Base-by-base conservation (phyloP, 2,888 invertebrate species). In the Ornithoptera priamus region DNA sequence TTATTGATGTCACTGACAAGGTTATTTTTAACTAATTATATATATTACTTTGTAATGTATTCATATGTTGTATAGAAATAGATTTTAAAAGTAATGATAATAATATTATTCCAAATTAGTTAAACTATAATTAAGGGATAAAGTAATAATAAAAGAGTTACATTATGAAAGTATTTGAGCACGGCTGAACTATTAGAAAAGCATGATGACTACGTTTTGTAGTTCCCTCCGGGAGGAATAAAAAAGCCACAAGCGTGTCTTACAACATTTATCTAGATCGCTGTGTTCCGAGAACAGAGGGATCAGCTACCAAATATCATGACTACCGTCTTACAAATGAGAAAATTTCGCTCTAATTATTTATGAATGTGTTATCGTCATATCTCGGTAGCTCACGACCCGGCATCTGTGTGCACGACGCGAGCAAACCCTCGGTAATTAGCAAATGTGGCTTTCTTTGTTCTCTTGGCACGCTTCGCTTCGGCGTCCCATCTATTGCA, bases 281-380 rank as follows among this genome's bases (percentile, higher is more conserved):
- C 80, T 78, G 82, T 78, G 81, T 92, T 92, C 92, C 81, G 77
- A 89, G 92, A 92, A 92, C 85, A 85, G 84, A 81, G 83, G 85
- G 84, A 84, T 85, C 86, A 83, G 88, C 89, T 83, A 87, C 91
- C 91, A 91, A 92, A 92, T 92, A 92, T 92, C 92, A 90, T 90
- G 92, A 87, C 90, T 90, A 87, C 89, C 88, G 90, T 89, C 89
- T 90, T 92, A 92, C 92, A 92, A 92, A 92, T 92, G 92, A 92
- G 92, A 92, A 92, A 92, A 92, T 92, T 92, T 92, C 87, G 89
- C 91, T 92, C 92, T 92, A 92, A 92, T 92, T 92, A 92, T 92
- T 92, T 92, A 92, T 92, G 92, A 92, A 92, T 92, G 92, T 91
- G 92, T 92, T 92, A 92, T 92, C 92, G 84, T 92, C 90, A 92